phyloP scores from a whole-genome alignment of 1,140 invertebrate genomes.

The Lucilia cuprina region DNA sequence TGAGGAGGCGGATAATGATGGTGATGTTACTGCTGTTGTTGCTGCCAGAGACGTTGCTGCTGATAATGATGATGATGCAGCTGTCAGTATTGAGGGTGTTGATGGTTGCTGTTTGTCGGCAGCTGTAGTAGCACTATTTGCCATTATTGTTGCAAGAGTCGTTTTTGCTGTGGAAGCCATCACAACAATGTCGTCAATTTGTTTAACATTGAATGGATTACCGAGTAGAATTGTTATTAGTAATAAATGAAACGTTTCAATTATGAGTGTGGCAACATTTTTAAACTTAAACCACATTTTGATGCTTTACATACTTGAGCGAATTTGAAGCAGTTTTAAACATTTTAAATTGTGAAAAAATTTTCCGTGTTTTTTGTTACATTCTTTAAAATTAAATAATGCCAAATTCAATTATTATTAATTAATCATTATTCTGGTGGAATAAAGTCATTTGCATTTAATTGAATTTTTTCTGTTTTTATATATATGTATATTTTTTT shows the following conservation, averaged over 20 bases:
- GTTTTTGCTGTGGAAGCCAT: conserved; percentile 28
- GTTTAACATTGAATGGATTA: conserved; percentile 30
- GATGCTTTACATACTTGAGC: conserved; percentile 33
- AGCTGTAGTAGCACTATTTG: neutral
- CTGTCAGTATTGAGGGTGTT: neutral
- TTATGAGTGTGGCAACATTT: conserved; percentile 31
- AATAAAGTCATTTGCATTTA: neutral
- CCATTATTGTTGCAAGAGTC: neutral
- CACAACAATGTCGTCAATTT: conserved; percentile 26
- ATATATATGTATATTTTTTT: neutral
- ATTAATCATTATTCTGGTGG: too few species aligned
- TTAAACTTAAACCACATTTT: conserved; percentile 34
- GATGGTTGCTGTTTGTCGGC: neutral
- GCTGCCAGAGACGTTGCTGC: neutral
- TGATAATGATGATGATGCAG: conserved; percentile 7
- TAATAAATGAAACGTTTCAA: conserved; percentile 33
- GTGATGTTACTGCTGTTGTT: neutral
- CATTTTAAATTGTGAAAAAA: conserved; percentile 7
- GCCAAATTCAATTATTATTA: too few species aligned
- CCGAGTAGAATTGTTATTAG: conserved; percentile 19
- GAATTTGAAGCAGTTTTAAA: conserved; percentile 23
- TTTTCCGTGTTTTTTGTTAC: neutral
- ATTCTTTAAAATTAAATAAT: neutral
- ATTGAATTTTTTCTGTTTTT: neutral
- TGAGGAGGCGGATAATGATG: neutral